phyloP scores from a whole-genome alignment of 2,113 vertebrate genomes.

The Hippopotamus amphibius region DNA sequence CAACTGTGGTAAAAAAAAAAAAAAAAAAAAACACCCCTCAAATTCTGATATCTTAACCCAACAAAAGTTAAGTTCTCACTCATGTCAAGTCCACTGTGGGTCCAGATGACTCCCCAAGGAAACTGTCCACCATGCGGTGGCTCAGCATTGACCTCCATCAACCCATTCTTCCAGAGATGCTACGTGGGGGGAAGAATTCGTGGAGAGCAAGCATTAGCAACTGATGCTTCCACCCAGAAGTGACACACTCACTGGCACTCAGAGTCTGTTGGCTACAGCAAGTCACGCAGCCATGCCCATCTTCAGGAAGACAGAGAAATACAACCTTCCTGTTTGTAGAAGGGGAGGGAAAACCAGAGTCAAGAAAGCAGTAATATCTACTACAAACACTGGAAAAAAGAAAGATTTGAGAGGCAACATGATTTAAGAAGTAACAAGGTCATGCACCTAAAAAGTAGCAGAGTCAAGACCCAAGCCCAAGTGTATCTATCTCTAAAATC shows the following conservation, averaged over 20 bases:
- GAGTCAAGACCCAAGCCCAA: neutral
- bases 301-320: neutral
- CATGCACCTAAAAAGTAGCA: neutral
- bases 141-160: neutral
- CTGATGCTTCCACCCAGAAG: neutral
- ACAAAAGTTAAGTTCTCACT: neutral
- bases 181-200: rapidly evolving
- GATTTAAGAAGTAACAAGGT: neutral
- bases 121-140: rapidly evolving
- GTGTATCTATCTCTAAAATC: neutral
- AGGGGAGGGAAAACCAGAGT: neutral
- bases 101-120: neutral
- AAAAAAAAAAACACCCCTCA: neutral
- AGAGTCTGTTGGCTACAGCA: neutral
- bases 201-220: neutral
- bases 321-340: neutral
- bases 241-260: neutral
- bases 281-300: neutral
- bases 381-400: neutral
- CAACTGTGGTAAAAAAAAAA: neutral
- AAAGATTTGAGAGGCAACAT: neutral
- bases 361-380: neutral
- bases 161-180: neutral
- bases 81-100: neutral
- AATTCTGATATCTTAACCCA: neutral